Conservation (phyloP, 1,140 invertebrate species). For the Megalonaias nervosa region DNA sequence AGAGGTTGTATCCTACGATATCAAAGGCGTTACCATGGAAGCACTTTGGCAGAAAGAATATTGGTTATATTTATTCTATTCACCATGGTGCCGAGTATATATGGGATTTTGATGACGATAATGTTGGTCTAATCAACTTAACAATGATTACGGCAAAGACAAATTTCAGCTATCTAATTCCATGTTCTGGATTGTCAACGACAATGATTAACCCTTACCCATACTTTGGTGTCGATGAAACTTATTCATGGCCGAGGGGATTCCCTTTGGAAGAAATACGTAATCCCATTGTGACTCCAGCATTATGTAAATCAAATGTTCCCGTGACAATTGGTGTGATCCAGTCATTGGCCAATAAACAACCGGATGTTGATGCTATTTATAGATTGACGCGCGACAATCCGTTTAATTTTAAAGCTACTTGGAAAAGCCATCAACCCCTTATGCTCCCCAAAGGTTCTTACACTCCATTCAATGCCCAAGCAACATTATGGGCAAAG, state of each 20-base stretch:
- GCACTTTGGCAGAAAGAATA: too few species aligned
- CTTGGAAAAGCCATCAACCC: not conserved
- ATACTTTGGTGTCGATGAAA: slow-evolving; percentile 3
- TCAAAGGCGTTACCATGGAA: slow-evolving; percentile 15
- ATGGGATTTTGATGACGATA: slow-evolving; percentile 36
- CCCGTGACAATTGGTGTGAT: slow-evolving; percentile 9
- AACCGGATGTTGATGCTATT: too few species aligned
- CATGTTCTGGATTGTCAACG: not conserved
- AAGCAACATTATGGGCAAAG: slow-evolving; percentile 19
- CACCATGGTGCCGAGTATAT: too few species aligned
- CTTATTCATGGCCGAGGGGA: too few species aligned
- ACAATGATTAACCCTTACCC: slow-evolving; percentile 23
- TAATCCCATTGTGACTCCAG: not conserved
- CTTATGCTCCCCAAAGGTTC: slow-evolving; percentile 12
- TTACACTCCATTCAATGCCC: slow-evolving; percentile 35
- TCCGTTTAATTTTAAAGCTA: slow-evolving; percentile 14
- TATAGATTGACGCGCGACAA: slow-evolving; percentile 1
- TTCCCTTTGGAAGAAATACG: not conserved
- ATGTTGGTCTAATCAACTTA: slow-evolving; percentile 9
- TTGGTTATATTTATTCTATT: too few species aligned
- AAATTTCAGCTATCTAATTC: not conserved
- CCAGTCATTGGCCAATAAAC: slow-evolving; percentile 26
- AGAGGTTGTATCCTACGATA: slow-evolving; percentile 3
- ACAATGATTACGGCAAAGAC: not conserved
- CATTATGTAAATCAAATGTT: not conserved